Percentiles rank a stretch among this genome's conserved stretches.
These are phyloP conservation scores for Drosophila siamana DNA, from an alignment of 2,888 invertebrate species.

Conservation along the genomic window DNA sequence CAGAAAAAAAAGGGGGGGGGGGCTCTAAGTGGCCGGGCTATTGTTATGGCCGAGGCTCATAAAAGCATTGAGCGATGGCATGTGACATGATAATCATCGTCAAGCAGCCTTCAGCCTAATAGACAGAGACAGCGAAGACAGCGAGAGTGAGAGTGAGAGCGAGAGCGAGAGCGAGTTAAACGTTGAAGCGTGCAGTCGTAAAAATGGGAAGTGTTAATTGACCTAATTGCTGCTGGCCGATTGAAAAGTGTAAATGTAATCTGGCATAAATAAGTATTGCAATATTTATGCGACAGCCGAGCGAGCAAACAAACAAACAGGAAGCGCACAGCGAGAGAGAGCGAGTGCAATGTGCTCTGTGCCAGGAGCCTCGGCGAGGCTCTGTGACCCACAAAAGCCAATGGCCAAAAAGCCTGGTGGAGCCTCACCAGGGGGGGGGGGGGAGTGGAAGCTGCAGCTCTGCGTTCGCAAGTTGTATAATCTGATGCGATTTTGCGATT, in stretches of 20 bases:
- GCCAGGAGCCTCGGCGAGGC: background rate
- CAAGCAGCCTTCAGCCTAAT: conserved; percentile 9
- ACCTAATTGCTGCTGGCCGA: conserved; percentile 47
- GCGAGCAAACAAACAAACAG: too few relatives aligned
- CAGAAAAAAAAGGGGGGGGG: too few relatives aligned
- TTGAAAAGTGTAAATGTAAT: conserved; percentile 24
- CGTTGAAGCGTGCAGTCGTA: conserved; percentile 48
- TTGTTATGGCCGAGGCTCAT: conserved; percentile 55
- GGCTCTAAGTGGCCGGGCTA: conserved; percentile 56
- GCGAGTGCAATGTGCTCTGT: too few relatives aligned
- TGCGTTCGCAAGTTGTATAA: conserved; percentile 57
- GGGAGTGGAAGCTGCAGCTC: background rate
- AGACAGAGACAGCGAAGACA: too few relatives aligned
- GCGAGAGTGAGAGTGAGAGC: background rate
- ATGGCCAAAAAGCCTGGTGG: conserved; percentile 39
- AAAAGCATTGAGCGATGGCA: conserved; percentile 61
- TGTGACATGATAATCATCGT: conserved; percentile 78
- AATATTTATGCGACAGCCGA: conserved; percentile 29
- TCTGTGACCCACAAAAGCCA: conserved; percentile 40
- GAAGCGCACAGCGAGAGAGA: background rate
- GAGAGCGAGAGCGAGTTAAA: conserved; percentile 21
- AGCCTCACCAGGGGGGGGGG: too few relatives aligned
- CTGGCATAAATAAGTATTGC: conserved; percentile 13
- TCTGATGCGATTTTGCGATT: conserved; percentile 78
- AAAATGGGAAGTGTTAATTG: conserved; percentile 51